Evolutionary conservation across 2,888 invertebrate genomes (phyloP).

Genomic region (Napeogenes inachia): DNA sequence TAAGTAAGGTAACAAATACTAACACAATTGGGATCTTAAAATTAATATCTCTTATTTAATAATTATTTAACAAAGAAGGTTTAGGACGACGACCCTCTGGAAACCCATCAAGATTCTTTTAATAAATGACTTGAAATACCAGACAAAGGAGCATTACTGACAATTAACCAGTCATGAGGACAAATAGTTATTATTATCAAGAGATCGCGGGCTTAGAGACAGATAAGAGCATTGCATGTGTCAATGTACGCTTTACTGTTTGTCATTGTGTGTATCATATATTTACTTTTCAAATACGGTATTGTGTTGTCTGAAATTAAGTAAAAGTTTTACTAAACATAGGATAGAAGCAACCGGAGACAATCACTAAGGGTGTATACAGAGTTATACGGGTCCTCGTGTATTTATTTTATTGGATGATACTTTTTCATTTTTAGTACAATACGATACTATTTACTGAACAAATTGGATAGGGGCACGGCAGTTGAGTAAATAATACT

Average conservation of each 20-base stretch:
- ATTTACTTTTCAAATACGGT: background rate
- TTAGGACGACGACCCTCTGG: no score
- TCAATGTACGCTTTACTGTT: slow-evolving; percentile 26
- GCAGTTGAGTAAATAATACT: background rate
- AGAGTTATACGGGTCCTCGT: background rate
- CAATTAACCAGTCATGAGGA: slow-evolving; percentile 28
- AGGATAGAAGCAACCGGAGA: background rate
- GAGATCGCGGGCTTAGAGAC: slow-evolving; percentile 17
- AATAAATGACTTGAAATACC: background rate
- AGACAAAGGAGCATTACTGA: slow-evolving; percentile 17
- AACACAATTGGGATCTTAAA: no score
- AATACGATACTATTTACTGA: slow-evolving; percentile 1
- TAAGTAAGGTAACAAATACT: no score
- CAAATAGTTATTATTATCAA: slow-evolving; percentile 24
- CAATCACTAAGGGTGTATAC: background rate
- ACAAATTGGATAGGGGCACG: slow-evolving; percentile 1
- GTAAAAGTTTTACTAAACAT: background rate
- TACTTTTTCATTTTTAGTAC: background rate
- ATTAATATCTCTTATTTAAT: no score
- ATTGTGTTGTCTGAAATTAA: background rate
- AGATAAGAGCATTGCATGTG: slow-evolving; percentile 29
- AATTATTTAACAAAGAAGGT: no score
- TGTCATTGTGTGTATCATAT: slow-evolving; percentile 9
- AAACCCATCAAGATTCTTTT: background rate
- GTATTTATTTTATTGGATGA: background rate